phyloP scores from a whole-genome alignment of 1,140 invertebrate species.

The Caenorhabditis inopinata region DNA sequence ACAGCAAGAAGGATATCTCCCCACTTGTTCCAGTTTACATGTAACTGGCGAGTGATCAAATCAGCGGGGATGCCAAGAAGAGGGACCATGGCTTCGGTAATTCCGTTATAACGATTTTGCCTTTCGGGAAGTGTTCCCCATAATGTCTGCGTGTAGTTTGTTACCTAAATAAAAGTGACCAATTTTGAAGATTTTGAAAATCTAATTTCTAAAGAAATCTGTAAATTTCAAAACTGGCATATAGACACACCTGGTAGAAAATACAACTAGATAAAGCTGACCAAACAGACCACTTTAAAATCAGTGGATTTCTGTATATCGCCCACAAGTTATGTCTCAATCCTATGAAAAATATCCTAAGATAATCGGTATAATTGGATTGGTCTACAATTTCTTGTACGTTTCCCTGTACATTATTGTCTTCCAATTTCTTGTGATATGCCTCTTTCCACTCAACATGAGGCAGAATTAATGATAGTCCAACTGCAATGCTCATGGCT shows the following conservation, averaged over 20 bases:
- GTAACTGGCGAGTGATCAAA: conserved; percentile 68
- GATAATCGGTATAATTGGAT: not conserved
- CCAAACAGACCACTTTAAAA: conserved; percentile 85
- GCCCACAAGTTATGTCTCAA: conserved; percentile 68
- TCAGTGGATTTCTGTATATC: conserved; percentile 75
- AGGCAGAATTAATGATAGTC: conserved; percentile 79
- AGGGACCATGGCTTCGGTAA: conserved; percentile 77
- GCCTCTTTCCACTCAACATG: conserved; percentile 71
- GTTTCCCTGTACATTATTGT: not conserved
- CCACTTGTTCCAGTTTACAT: conserved; percentile 71
- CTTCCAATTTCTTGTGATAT: conserved; percentile 32
- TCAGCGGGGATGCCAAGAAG: conserved; percentile 69
- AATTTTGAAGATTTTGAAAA: not conserved
- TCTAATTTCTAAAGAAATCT: too few relatives aligned
- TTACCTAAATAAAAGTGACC: conserved; percentile 69
- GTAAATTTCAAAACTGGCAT: too few relatives aligned
- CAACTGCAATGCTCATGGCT: conserved; percentile 74
- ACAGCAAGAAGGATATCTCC: conserved; percentile 71
- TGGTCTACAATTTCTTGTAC: conserved; percentile 7
- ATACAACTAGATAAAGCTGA: conserved; percentile 68
- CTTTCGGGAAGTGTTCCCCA: conserved; percentile 71
- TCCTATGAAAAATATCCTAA: not conserved
- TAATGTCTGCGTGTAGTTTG: conserved; percentile 78
- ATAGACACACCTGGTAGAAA: conserved; percentile 11
- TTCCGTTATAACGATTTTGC: conserved; percentile 75